These are phyloP conservation scores for Protobothrops mucrosquamatus DNA, from an alignment of 2,113 vertebrate genomes.

Conservation along the genomic window DNA sequence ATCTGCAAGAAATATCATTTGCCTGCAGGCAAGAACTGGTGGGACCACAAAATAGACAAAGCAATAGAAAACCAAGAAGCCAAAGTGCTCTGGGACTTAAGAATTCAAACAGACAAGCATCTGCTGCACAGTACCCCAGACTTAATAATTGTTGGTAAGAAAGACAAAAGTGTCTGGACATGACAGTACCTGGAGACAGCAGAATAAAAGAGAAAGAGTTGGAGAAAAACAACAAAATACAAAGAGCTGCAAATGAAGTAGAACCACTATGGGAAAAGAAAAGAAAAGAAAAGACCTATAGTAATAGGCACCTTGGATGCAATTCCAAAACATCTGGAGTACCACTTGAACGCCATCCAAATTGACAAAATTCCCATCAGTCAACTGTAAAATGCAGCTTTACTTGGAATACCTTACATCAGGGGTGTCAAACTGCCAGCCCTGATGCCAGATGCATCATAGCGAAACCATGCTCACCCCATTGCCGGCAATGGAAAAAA, in stretches of 20 bases:
- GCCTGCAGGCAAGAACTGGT: neutral
- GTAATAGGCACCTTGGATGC: neutral
- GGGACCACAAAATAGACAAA: neutral
- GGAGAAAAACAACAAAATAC: neutral
- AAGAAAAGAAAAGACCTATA: too few relatives aligned
- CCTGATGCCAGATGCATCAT: too few relatives aligned
- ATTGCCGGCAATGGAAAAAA: too few relatives aligned
- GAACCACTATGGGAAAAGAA: neutral
- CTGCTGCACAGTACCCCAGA: neutral
- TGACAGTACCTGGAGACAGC: neutral
- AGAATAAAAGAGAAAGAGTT: neutral
- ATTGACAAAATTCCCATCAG: neutral
- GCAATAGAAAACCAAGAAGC: neutral
- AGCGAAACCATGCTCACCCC: too few relatives aligned
- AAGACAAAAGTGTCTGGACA: neutral
- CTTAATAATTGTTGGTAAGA: neutral
- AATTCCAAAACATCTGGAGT: neutral
- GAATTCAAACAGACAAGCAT: neutral
- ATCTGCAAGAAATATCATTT: neutral
- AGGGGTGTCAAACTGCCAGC: too few relatives aligned
- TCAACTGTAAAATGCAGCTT: neutral
- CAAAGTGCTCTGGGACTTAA: neutral
- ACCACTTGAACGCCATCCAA: neutral
- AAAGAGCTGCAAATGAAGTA: neutral
- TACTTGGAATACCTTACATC: neutral